A percentile compares a stretch with the other conserved stretches of the same genome.
Evolutionary conservation across 2,888 invertebrate species (phyloP).

Genomic region (Muscina levida): DNA sequence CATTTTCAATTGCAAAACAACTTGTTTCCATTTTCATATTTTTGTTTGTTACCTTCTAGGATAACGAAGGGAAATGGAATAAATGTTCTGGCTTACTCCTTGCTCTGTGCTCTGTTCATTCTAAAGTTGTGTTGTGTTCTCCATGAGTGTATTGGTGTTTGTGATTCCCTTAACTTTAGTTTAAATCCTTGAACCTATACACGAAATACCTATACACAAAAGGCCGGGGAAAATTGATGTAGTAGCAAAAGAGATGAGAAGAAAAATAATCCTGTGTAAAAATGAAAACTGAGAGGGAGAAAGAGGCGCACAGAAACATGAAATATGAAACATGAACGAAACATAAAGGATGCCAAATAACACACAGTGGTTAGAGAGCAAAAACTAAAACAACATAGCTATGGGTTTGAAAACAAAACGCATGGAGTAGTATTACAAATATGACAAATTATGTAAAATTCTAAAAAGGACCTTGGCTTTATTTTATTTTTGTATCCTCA

Average conservation of each 20-base stretch:
- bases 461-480: no score
- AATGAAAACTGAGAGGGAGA: neutral
- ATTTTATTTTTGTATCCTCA: no score
- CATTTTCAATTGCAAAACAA: constrained; percentile 18
- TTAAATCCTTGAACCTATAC: neutral
- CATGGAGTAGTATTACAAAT: no score
- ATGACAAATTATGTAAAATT: no score
- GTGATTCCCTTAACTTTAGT: neutral
- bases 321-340: constrained; percentile 19
- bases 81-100: no score
- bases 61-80: neutral
- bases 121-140: neutral
- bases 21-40: constrained; percentile 9
- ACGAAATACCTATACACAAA: neutral
- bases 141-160: neutral
- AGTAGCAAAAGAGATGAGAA: neutral
- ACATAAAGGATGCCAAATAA: constrained; percentile 6
- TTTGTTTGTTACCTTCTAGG: neutral
- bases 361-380: no score
- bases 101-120: neutral
- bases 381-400: no score
- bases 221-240: neutral
- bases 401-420: no score
- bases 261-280: neutral
- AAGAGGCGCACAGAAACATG: no score